phyloP scores from a whole-genome alignment of 2,113 vertebrate species.

The Vanacampus margaritifer region DNA sequence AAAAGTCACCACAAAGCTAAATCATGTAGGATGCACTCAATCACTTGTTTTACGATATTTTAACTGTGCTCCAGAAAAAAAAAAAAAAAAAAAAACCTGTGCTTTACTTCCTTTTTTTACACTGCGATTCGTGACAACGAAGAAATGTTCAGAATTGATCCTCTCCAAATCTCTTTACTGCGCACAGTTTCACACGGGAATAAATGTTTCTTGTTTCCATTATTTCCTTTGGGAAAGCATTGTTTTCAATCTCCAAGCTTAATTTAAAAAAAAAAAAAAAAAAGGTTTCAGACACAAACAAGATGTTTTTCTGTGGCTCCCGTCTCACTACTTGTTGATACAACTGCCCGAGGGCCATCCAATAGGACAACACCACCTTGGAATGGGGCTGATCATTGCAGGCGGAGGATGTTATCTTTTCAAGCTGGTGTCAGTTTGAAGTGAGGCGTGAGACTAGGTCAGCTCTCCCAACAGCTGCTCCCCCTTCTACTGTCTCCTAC shows the following conservation, averaged over 20 bases:
- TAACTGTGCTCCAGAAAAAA: too few species aligned
- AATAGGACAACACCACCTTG: slow-evolving; percentile 42
- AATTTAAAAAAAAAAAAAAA: too few species aligned
- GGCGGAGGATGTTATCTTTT: slow-evolving; percentile 67
- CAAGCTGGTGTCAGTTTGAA: slow-evolving; percentile 44
- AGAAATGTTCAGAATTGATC: neutral
- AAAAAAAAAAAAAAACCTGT: too few species aligned
- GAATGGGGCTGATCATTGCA: slow-evolving; percentile 39
- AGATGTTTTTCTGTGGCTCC: neutral
- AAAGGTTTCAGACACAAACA: neutral
- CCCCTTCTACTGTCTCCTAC: slow-evolving; percentile 19
- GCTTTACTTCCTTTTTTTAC: too few species aligned
- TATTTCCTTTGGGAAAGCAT: neutral
- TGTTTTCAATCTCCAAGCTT: neutral
- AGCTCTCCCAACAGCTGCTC: slow-evolving; percentile 44
- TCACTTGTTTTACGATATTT: too few species aligned
- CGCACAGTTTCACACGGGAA: neutral
- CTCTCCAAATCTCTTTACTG: neutral
- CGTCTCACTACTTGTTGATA: slow-evolving; percentile 60
- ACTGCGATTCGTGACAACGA: neutral
- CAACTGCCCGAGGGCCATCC: slow-evolving; percentile 71
- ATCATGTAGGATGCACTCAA: too few species aligned
- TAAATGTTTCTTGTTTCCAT: neutral
- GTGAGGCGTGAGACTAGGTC: slow-evolving; percentile 18
- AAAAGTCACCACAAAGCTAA: too few species aligned